A percentile compares a stretch with the other conserved stretches of the same genome.
phyloP scores from a whole-genome alignment of 2,797 vertebrate genomes.

The Bufotes viridis region DNA sequence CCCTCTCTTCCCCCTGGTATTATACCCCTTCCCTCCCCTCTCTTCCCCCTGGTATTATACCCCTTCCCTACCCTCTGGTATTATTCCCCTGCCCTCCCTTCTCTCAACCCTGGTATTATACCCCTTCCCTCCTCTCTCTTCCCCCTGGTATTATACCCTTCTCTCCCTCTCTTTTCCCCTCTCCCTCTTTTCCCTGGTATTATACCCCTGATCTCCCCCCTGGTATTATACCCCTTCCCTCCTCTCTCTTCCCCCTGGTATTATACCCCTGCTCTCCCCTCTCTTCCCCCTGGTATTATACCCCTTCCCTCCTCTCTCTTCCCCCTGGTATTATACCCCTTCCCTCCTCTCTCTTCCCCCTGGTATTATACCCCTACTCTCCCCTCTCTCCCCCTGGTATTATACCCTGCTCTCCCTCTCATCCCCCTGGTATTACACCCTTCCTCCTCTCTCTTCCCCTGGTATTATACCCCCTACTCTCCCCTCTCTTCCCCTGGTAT shows the following conservation, averaged over 20 bases:
- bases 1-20: not conserved
- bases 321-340: not conserved
- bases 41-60: accelerated
- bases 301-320: not conserved
- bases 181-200: not conserved
- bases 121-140: not conserved
- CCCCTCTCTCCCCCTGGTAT: not conserved
- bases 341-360: not conserved
- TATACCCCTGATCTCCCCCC: not conserved
- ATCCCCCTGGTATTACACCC: not conserved
- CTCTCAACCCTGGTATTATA: accelerated
- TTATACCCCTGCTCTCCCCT: not conserved
- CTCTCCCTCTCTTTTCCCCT: not conserved
- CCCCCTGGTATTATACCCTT: not conserved
- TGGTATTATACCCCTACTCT: not conserved
- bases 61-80: not conserved
- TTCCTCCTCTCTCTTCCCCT: not conserved
- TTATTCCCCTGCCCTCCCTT: not conserved
- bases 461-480: not conserved
- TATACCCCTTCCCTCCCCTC: not conserved
- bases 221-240: not conserved
- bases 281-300: not conserved
- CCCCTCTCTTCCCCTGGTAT: not conserved
- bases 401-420: no score
- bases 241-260: not conserved